Base-by-base conservation (phyloP, 2,888 invertebrate species). In the Lepas anatifera region DNA sequence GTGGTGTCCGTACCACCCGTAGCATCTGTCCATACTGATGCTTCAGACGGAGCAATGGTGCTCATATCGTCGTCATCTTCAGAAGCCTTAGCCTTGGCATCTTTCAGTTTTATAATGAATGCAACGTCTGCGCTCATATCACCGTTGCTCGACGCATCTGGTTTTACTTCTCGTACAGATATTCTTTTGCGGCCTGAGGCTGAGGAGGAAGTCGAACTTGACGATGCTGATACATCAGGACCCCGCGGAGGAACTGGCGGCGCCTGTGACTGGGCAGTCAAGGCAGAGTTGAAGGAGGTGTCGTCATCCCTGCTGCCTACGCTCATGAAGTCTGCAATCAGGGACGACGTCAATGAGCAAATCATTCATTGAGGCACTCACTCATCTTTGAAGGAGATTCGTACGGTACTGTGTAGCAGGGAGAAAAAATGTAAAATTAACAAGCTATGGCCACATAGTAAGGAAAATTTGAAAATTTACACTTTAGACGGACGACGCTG, bases 1-100 rank as follows among this genome's bases (percentile, higher is more conserved):
- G n/a, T n/a, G 16, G 58, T 58, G 63, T 87, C 84, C 78, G 91
- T 95, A 79, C 92, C 90, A 74, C 93, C 90, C 74, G 89, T 90
- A 77, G 92, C 92, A 79, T 93, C 91, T 74, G 89, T 87, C 81
- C 95, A 86, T 73, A 7, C 58, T 2, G 58, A 58, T 4, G 71
- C 71, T 22, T 73, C 70, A 35, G 72, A 72, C 18, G 73, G 70
- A 18, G 58, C 58, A 32, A 58, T 8, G 46, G 72, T 71, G 29
- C 72, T 70, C 69, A 73, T 71, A 41, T 73, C 73, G 37, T 72
- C 73, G 8, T 71, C 73, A 13, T 70, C 71, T n/a, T n/a, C n/a
- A n/a, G n/a, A n/a, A n/a, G 18, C 70, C 58, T 22, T 69, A 69
- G 32, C 70, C 70, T 48, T 71, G 70, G 6, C 71, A 35, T 67